Conservation (phyloP, 2,113 vertebrate species). For the Spilogale gracilis region DNA sequence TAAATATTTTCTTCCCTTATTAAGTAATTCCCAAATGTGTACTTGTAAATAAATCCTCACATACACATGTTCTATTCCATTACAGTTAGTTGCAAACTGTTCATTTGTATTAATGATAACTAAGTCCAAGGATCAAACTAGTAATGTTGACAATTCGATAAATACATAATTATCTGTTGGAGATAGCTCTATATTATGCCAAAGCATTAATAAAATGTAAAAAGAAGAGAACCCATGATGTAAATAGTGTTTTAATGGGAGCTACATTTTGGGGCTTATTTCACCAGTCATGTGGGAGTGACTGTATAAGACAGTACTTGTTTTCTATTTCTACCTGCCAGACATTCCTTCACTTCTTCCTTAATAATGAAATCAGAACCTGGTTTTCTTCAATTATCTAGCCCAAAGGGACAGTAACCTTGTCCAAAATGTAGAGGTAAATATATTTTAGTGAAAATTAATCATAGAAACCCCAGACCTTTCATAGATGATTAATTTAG, state of each 20-base stretch:
- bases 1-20: neutral
- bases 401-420: neutral
- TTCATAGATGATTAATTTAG: neutral
- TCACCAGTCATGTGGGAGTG: neutral
- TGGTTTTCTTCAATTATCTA: neutral
- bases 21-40: constrained; percentile 3
- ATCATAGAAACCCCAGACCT: neutral
- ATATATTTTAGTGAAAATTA: neutral
- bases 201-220: constrained; percentile 6
- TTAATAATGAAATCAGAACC: neutral
- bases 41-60: neutral
- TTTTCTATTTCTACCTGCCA: neutral
- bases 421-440: neutral
- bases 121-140: neutral
- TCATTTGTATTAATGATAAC: neutral
- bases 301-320: neutral
- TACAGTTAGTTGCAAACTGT: neutral
- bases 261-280: neutral
- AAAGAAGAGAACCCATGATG: neutral
- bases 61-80: neutral
- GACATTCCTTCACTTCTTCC: neutral
- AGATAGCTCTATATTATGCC: neutral
- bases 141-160: neutral
- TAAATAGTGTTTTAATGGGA: neutral
- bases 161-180: neutral